These are phyloP conservation scores for Megaceryle maxima DNA, from an alignment of 2,113 vertebrate species.

Conservation along the genomic window DNA sequence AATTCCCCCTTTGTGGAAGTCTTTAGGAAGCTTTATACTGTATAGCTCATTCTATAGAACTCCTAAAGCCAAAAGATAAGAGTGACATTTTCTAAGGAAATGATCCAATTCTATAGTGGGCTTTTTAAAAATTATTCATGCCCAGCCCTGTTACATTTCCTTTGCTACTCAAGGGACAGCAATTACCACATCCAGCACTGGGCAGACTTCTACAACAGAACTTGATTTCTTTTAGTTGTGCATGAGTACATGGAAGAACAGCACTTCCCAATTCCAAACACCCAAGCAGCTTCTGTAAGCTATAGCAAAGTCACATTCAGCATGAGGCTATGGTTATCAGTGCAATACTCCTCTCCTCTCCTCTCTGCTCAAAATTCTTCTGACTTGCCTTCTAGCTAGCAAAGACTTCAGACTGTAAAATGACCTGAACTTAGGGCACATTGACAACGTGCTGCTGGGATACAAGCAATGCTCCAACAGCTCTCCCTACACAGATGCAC, in stretches of 20 bases:
- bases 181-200: neutral
- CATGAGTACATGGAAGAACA: neutral
- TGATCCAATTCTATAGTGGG: neutral
- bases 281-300: neutral
- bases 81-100: conserved; percentile 17
- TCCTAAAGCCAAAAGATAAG: conserved; percentile 37
- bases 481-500: neutral
- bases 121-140: neutral
- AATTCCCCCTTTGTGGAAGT: conserved; percentile 42
- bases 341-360: neutral
- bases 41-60: neutral
- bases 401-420: neutral
- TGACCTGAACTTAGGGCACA: neutral
- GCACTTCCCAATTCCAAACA: neutral
- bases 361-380: neutral
- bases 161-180: neutral
- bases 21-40: conserved; percentile 25
- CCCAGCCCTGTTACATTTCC: neutral
- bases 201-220: neutral
- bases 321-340: neutral
- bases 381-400: neutral
- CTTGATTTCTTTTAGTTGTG: neutral
- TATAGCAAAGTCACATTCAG: neutral
- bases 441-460: neutral
- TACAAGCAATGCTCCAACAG: neutral